Base-by-base conservation (phyloP, 2,888 invertebrate genomes). In the Thyatira batis region DNA sequence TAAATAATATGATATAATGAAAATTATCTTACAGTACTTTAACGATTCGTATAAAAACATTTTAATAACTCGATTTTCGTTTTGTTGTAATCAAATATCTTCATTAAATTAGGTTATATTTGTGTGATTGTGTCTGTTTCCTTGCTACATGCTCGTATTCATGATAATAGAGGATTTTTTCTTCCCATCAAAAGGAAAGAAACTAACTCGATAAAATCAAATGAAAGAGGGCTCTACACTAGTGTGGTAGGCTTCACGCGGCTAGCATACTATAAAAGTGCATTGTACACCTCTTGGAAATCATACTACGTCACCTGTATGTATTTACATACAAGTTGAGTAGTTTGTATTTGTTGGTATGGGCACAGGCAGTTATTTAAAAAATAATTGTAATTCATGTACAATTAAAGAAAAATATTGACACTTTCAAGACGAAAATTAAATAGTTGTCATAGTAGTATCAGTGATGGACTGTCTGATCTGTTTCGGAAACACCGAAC, bases 261-360 rank as follows among this genome's bases (percentile, higher is more conserved):
- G 81, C 79, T 82, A 70, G 84, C 82, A 83, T 84, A 83, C 84
- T 84, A 82, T 87, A 88, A 85, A 89, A 87, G 87, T 80, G 85
- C 85, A 87, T 88, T 88, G 87, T 85, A 83, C 83, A 83, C 80
- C 81, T 88, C 82, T 80, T 82, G 82, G 85, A 82, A 87, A 81
- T 81, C 71, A 71, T 68, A 65, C 71, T 69, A 78, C 78, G 78
- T 79, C 79, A 82, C 77, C 73, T 73, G 64, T 65, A 62, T 67
- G 68, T 67, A 74, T 75, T 71, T 65, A 74, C 67, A 74, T 67
- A 55, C 51, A 45, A 49, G 21, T 50, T 53, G 52, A 53, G 39
- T 53, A 50, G 17, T 53, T 39, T 46, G 21, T 51, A 39, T 39
- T 39, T 39, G 17, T 17, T 39, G 39, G 13, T 39, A n/a, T 17